Evolutionary conservation across 2,888 invertebrate species (phyloP).

Genomic region (Sialis fuliginosa): DNA sequence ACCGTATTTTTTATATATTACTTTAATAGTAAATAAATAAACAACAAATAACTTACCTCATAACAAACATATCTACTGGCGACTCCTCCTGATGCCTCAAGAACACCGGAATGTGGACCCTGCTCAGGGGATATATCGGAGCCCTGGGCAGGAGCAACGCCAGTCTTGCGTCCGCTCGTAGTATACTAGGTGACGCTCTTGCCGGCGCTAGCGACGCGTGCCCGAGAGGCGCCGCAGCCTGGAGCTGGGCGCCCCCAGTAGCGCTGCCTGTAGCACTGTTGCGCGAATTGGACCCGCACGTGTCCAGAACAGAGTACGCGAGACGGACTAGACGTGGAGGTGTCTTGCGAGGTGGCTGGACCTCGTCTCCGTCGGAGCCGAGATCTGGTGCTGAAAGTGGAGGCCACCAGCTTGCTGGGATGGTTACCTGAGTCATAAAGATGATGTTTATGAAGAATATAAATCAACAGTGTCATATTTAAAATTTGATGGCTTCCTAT

Average conservation of each 20-base stretch:
- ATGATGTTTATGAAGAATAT: conserved; percentile 12
- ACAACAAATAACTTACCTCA: conserved; percentile 43
- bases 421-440: conserved; percentile 31
- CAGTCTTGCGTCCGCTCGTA: conserved; percentile 66
- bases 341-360: conserved; percentile 25
- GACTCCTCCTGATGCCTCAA: conserved; percentile 55
- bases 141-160: conserved; percentile 76
- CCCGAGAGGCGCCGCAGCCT: conserved; percentile 35
- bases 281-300: conserved; percentile 58
- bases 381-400: conserved; percentile 45
- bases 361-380: conserved; percentile 24
- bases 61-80: conserved; percentile 61
- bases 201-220: conserved; percentile 57
- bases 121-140: conserved; percentile 75
- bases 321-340: conserved; percentile 63
- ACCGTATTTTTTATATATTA: too few relatives aligned
- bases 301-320: conserved; percentile 76
- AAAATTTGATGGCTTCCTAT: too few relatives aligned
- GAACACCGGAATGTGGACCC: conserved; percentile 80
- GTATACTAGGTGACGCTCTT: conserved; percentile 65
- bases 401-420: conserved; percentile 88
- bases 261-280: conserved; percentile 47
- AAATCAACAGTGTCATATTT: background rate
- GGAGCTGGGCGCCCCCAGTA: conserved; percentile 54
- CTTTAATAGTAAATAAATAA: too few relatives aligned